Evolutionary conservation across 2,888 invertebrate genomes (phyloP).

Genomic region (Raillietiella orientalis): DNA sequence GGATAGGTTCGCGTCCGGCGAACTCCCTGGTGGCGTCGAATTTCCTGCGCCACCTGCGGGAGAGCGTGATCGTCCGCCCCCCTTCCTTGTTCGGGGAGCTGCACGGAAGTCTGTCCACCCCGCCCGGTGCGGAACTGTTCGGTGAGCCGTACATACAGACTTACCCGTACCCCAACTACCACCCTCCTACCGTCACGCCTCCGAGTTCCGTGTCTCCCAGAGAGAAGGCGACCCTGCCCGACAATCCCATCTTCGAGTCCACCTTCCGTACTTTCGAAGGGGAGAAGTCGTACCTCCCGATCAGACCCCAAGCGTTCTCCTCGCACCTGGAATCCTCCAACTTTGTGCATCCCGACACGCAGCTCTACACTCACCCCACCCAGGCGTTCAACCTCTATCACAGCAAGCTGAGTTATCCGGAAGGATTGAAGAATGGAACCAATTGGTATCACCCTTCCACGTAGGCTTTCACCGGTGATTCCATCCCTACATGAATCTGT

Average conservation of each 20-base stretch:
- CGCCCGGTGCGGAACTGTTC: slow-evolving; percentile 52
- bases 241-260: slow-evolving; percentile 23
- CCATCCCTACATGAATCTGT: too few relatives aligned
- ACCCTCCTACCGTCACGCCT: slow-evolving; percentile 63
- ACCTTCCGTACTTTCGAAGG: slow-evolving; percentile 15
- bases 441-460: slow-evolving; percentile 7
- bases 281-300: slow-evolving; percentile 29
- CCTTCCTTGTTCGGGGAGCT: slow-evolving; percentile 60
- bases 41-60: too few relatives aligned
- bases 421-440: slow-evolving; percentile 5
- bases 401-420: slow-evolving; percentile 13
- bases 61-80: slow-evolving; percentile 27
- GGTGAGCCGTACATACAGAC: too few relatives aligned
- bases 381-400: slow-evolving; percentile 70
- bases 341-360: slow-evolving; percentile 28
- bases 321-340: slow-evolving; percentile 30
- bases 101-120: slow-evolving; percentile 67
- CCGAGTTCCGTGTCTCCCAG: slow-evolving; percentile 87
- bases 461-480: too few relatives aligned
- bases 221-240: slow-evolving; percentile 33
- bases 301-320: slow-evolving; percentile 57
- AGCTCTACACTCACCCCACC: slow-evolving; percentile 14
- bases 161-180: slow-evolving; percentile 9
- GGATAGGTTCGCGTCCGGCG: slow-evolving; percentile 39
- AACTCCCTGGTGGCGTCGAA: too few relatives aligned